Conservation (phyloP, 2,797 vertebrate species). For the Naso thynnoides region DNA sequence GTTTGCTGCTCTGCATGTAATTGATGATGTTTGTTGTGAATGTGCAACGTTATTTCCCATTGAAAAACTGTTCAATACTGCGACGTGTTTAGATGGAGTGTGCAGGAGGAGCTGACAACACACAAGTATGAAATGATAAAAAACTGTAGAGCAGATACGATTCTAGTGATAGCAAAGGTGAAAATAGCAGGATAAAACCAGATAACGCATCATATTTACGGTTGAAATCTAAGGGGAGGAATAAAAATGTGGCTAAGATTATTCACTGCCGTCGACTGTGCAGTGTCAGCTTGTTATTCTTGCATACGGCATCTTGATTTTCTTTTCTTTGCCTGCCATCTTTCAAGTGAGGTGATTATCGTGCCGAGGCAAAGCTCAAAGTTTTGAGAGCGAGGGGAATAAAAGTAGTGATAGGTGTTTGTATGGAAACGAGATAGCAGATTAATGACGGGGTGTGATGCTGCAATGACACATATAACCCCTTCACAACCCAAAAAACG, state of each 20-base stretch:
- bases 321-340: slow-evolving; percentile 45
- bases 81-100: background rate
- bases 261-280: slow-evolving; percentile 59
- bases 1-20: background rate
- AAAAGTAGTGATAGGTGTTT: slow-evolving; percentile 42
- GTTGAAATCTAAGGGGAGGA: slow-evolving; percentile 55
- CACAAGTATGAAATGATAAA: slow-evolving; percentile 12
- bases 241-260: slow-evolving; percentile 62
- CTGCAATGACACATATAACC: slow-evolving; percentile 35
- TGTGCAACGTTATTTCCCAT: slow-evolving; percentile 23
- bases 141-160: slow-evolving; percentile 23
- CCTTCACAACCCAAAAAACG: slow-evolving; percentile 7
- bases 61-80: slow-evolving; percentile 13
- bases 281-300: slow-evolving; percentile 76
- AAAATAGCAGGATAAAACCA: slow-evolving; percentile 37
- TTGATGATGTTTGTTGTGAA: slow-evolving; percentile 10
- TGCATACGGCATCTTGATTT: slow-evolving; percentile 64
- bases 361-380: slow-evolving; percentile 55
- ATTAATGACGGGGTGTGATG: slow-evolving; percentile 49
- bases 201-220: slow-evolving; percentile 38
- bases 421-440: slow-evolving; percentile 44
- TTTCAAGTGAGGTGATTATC: slow-evolving; percentile 67
- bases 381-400: slow-evolving; percentile 45
- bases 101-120: background rate
- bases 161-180: slow-evolving; percentile 8